Evolutionary conservation across 1,140 invertebrate species (phyloP), one percentile per base, ranked within the genome.

Genomic region (Andrena cerasifolii): DNA sequence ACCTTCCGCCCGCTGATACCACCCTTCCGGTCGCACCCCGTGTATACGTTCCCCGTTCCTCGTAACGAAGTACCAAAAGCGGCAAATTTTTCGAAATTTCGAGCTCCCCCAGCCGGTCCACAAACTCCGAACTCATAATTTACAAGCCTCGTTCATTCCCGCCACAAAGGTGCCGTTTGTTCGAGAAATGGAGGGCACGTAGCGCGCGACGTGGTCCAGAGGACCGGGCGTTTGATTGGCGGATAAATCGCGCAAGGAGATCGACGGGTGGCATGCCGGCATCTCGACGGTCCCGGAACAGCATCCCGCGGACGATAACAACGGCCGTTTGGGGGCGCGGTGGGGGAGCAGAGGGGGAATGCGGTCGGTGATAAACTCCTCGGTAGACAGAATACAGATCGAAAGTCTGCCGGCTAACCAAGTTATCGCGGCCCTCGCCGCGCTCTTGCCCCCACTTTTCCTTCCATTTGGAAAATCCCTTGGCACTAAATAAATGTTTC

Each of bases 401-500:
- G 89, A 86, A 88, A 89, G 87, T 86, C 86, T 86, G 84, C 84
- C 81, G 79, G 85, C 90, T 91, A 92, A 91, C 89, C 88, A 80
- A 90, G 88, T 92, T 91, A 92, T 89, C 89, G 77, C 73, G 70
- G 82, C 85, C 84, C 58, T 63, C 53, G 24, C 82, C 73, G 70
- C 75, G 49, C 68, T 80, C 71, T 77, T 80, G 79, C 86, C 80
- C 68, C 70, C 81, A 62, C 78, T 82, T 84, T 84, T 79, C 79
- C 84, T n/a, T 80, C 87, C 87, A 89, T 90, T 91, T 84, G 84
- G 86, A 90, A 91, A 92, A 91, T 89, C 88, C 90, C 89, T 83
- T 86, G 88, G 88, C 79, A 87, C 86, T 90, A 89, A 91, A 91
- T 91, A 89, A 91, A 92, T 91, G 88, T 91, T 92, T 91, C 84